Percentiles rank a stretch among this genome's conserved stretches.
These are phyloP conservation scores for Rhyzopertha dominica DNA, from an alignment of 1,140 invertebrate genomes.

Conservation along the genomic window DNA sequence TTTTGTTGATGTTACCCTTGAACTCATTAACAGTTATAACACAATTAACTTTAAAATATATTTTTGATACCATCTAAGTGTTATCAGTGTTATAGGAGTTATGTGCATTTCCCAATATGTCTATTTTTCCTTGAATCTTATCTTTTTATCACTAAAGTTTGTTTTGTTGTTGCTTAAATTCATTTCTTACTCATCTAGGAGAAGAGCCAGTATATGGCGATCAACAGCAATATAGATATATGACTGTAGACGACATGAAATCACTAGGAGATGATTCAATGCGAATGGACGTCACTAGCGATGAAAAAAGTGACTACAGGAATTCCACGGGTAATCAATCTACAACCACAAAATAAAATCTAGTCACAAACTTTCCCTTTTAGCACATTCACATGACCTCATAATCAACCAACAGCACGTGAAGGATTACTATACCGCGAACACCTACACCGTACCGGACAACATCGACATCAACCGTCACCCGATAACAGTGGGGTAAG, in stretches of 20 bases:
- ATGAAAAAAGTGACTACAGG: constrained; percentile 52
- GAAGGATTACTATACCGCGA: constrained; percentile 46
- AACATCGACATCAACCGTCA: constrained; percentile 82
- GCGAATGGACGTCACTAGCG: constrained; percentile 67
- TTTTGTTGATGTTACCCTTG: too few relatives aligned
- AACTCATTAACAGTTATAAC: too few relatives aligned
- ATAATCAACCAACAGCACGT: constrained; percentile 48
- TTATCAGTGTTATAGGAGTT: too few relatives aligned
- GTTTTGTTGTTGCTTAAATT: too few relatives aligned
- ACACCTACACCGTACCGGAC: constrained; percentile 50
- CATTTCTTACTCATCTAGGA: constrained; percentile 56
- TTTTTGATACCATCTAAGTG: too few relatives aligned
- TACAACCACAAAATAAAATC: background rate
- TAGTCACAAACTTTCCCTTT: constrained; percentile 20
- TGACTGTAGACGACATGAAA: constrained; percentile 80
- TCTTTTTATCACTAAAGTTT: too few relatives aligned
- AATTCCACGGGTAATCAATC: constrained; percentile 43
- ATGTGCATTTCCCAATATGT: too few relatives aligned
- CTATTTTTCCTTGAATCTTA: too few relatives aligned
- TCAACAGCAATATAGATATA: constrained; percentile 82
- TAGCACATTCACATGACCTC: constrained; percentile 49
- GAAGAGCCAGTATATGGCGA: constrained; percentile 73
- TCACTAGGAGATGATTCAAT: constrained; percentile 73
- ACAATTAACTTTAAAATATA: too few relatives aligned
- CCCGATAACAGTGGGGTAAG: constrained; percentile 84